phyloP scores from a whole-genome alignment of 1,140 invertebrate species.

The Monochamus saltuarius region DNA sequence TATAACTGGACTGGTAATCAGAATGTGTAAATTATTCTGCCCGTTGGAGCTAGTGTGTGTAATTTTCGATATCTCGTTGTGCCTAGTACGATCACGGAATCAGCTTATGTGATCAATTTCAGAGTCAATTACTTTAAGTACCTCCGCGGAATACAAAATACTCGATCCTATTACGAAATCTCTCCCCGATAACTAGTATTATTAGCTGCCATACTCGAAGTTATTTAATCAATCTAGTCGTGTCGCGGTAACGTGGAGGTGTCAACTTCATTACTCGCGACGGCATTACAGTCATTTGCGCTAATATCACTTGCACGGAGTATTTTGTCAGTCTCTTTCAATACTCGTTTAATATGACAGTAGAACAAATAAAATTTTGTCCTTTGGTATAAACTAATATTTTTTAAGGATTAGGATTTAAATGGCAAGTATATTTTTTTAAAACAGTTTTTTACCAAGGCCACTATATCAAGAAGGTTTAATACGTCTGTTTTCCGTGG shows the following conservation, averaged over 20 bases:
- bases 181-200: conserved; percentile 10
- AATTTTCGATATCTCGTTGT: conserved; percentile 45
- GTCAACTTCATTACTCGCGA: not conserved
- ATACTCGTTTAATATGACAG: too few relatives aligned
- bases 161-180: conserved; percentile 7
- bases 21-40: conserved; percentile 45
- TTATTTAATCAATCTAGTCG: conserved; percentile 6
- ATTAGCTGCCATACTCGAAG: conserved; percentile 6
- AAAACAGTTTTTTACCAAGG: too few relatives aligned
- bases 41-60: conserved; percentile 29
- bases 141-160: conserved; percentile 12
- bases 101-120: conserved; percentile 43
- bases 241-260: conserved; percentile 4
- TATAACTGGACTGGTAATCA: conserved; percentile 47
- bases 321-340: too few relatives aligned
- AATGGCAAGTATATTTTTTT: too few relatives aligned
- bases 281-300: not conserved
- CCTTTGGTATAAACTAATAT: too few relatives aligned
- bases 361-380: too few relatives aligned
- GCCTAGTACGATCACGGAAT: conserved; percentile 42
- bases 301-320: too few relatives aligned
- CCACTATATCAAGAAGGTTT: too few relatives aligned
- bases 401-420: too few relatives aligned
- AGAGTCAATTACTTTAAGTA: conserved; percentile 32
- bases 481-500: too few relatives aligned